Conservation (phyloP, 2,797 vertebrate species). For the Danio aesculapii region DNA sequence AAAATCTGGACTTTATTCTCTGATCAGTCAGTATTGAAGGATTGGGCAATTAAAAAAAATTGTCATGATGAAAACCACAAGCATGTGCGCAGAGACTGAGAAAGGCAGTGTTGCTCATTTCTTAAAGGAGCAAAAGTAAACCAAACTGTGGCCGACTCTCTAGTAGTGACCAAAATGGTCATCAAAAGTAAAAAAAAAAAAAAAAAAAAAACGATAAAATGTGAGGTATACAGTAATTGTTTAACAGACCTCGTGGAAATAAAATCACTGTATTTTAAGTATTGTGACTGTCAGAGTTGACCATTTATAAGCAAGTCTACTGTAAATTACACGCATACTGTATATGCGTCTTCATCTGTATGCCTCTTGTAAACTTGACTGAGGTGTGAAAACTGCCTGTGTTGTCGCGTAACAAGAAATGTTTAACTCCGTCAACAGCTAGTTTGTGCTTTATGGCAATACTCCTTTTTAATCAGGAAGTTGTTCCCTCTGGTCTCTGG, state of each 20-base stretch:
- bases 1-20: neutral
- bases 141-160: neutral
- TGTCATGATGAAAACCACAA: neutral
- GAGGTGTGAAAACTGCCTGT: conserved; percentile 46
- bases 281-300: neutral
- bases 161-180: neutral
- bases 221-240: too few species aligned
- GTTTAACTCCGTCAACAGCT: conserved; percentile 54
- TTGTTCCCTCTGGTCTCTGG: conserved; percentile 56
- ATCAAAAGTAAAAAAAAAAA: too few species aligned
- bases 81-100: neutral
- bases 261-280: too few species aligned
- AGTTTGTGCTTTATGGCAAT: conserved; percentile 48
- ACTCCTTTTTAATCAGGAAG: conserved; percentile 61
- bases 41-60: neutral
- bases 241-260: too few species aligned
- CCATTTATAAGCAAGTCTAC: neutral
- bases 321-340: neutral
- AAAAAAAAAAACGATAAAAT: too few species aligned
- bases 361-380: conserved; percentile 46
- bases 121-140: neutral
- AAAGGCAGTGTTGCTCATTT: neutral
- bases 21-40: neutral
- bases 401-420: conserved; percentile 40
- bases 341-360: neutral